Evolutionary conservation across 2,797 vertebrate species (phyloP), one percentile per base, ranked within the genome.

Genomic region (Somateria mollissima): DNA sequence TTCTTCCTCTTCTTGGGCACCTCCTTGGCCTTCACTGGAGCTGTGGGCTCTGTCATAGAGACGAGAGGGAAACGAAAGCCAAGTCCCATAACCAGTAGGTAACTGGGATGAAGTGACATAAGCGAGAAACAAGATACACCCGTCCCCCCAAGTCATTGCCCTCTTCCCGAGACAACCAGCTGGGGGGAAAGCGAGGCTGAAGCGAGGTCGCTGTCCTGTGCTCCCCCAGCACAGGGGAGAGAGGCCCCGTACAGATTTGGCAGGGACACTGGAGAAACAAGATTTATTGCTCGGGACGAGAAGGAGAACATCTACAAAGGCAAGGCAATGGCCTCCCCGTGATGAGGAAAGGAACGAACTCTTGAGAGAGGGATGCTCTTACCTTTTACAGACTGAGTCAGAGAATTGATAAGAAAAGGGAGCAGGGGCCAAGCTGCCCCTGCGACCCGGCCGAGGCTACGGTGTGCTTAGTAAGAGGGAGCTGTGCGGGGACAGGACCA

Each of bases 1-100:
- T 98, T 98, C 95, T 97, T 98, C 80, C 94, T 98, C 96, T 95
- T 98, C 97, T 97, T 98, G 53, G 97, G 95, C 88, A 97, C 84
- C 87, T 98, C 98, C 89, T 98, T 98, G 94, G 95, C 91, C 92
- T 98, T 97, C 87, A 87, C 97, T 87, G 97, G 95, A 66, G 97
- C 90, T 93, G 94, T 81, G 10, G 96, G 96, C 94, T 98, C 98
- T 98, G 96, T 81, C 81, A 94, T 91, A 82, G 92, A 97, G 88
- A 96, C 30, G 89, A 61, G 69, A 94, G 79, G 65, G 89, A 90
- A 91, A 92, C 91, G 78, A 95, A 93, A 93, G 88, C 70, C 79
- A 86, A 83, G 82, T 93, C 90, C 92, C 90, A 91, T 74, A 94
- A 96, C 84, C 92, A 96, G 95, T 90, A 96, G 89, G 91, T 94